phyloP scores from a whole-genome alignment of 2,888 invertebrate genomes.

The Oxytorus armatus region DNA sequence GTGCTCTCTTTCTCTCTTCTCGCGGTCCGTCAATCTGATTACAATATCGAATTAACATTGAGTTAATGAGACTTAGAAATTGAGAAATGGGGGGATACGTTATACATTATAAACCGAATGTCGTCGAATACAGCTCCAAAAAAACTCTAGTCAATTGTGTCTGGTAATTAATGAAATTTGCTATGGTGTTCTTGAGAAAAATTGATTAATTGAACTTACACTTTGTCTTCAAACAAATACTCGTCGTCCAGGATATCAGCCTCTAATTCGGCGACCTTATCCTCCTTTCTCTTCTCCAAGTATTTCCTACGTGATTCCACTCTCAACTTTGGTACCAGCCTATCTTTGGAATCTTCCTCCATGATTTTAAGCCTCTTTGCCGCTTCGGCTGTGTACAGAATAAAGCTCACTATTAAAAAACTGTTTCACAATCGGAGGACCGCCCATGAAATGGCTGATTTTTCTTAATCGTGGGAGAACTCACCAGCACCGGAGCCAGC shows the following conservation, averaged over 20 bases:
- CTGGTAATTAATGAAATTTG: too few relatives aligned
- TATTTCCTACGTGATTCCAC: constrained; percentile 97
- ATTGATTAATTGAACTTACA: constrained; percentile 87
- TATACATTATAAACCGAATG: not conserved
- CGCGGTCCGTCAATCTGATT: constrained; percentile 92
- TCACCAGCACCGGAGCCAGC: constrained; percentile 80
- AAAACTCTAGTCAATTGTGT: too few relatives aligned
- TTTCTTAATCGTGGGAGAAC: not conserved
- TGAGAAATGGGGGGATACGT: not conserved
- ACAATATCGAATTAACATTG: not conserved
- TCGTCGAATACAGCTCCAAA: too few relatives aligned
- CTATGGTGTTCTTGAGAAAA: not conserved
- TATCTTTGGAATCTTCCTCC: constrained; percentile 94
- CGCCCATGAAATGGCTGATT: not conserved
- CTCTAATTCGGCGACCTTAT: constrained; percentile 97
- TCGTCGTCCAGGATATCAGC: constrained; percentile 98
- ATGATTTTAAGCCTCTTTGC: constrained; percentile 93
- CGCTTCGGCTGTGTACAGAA: constrained; percentile 87
- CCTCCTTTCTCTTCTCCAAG: constrained; percentile 97
- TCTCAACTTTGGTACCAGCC: constrained; percentile 94
- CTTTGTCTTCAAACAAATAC: constrained; percentile 94
- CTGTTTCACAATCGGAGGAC: not conserved
- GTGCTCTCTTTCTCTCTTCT: constrained; percentile 93
- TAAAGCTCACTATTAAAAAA: not conserved
- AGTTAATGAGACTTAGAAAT: constrained; percentile 7